Base-by-base conservation (phyloP, 2,888 invertebrate genomes). In the Sarcophaga carnaria region DNA sequence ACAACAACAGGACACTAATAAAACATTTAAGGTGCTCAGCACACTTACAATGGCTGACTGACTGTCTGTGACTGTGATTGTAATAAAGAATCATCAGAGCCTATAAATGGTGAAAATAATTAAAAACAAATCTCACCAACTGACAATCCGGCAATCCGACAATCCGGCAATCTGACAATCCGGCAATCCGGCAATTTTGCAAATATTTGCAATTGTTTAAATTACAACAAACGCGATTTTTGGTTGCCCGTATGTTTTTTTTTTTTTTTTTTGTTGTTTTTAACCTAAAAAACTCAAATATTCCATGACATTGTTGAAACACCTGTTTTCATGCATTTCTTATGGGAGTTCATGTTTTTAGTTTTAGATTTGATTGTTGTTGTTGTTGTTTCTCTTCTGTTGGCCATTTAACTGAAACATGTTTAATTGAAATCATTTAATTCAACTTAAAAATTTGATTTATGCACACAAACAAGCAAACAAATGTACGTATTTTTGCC, bases 341-440 rank as follows among this genome's bases (percentile, higher is more conserved):
- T 37, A 17, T 54, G 49, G 37, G 22, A 10, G 4, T 37, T 37
- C 2, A 12, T 37, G 10, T 59, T 10, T 37, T 37, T 37, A 8
- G 1, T 37, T 27, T 27, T 27, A 6, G 27, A 2, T 37, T 10
- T 22, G 22, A 10, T 37, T 37, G 37, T 49, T 64, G 1, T 54
- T 59, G 17, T 71, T 17, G 5, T 37, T 63, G 17, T 25, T 25
- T 60, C 20, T 49, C 10, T 59, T 47, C 60, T 22, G 60, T 71
- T 86, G 14, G 60, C n/a, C 69, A 76, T 83, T 80, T 81, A 74
- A 62, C 72, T 74, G 71, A 79, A 71, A 60, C 70, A 66, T 69
- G 83, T 84, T 87, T 87, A 87, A 87, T 87, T 87, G 86, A 83
- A 87, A 87, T 78, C 86, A 87, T 81, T 86, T 86, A 78, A 71